phyloP scores from a whole-genome alignment of 2,888 invertebrate genomes.

The Acanthosepion pharaonis region DNA sequence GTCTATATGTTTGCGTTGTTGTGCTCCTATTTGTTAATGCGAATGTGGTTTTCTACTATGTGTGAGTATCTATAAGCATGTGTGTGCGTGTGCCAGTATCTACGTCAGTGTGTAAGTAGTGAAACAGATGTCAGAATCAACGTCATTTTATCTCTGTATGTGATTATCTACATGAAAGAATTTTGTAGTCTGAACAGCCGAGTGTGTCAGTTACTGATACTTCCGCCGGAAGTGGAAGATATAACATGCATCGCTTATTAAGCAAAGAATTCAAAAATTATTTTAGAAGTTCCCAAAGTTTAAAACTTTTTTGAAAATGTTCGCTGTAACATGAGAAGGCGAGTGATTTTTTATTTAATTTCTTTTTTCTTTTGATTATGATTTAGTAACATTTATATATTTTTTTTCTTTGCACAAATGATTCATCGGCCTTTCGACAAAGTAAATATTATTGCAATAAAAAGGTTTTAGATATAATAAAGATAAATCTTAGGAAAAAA shows the following conservation, averaged over 20 bases:
- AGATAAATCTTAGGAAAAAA: no score
- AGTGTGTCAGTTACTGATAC: neutral
- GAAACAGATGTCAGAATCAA: neutral
- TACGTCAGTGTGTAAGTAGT: neutral
- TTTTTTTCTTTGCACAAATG: neutral
- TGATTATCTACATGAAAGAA: neutral
- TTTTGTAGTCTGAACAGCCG: neutral
- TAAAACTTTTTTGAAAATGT: neutral
- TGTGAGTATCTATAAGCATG: neutral
- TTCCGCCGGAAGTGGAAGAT: neutral
- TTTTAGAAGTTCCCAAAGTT: neutral
- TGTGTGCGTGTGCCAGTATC: no score
- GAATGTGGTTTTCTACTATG: no score
- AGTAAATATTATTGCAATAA: neutral
- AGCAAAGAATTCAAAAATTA: neutral
- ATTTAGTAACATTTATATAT: neutral
- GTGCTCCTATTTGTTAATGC: neutral
- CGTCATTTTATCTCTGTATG: neutral
- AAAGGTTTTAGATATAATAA: neutral
- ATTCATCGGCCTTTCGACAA: neutral
- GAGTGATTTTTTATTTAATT: neutral
- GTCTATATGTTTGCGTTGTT: no score
- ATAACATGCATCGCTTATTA: neutral
- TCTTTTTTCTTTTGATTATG: neutral
- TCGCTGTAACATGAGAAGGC: neutral